phyloP scores from a whole-genome alignment of 2,888 invertebrate species.

The Drosophila nr. fundita region DNA sequence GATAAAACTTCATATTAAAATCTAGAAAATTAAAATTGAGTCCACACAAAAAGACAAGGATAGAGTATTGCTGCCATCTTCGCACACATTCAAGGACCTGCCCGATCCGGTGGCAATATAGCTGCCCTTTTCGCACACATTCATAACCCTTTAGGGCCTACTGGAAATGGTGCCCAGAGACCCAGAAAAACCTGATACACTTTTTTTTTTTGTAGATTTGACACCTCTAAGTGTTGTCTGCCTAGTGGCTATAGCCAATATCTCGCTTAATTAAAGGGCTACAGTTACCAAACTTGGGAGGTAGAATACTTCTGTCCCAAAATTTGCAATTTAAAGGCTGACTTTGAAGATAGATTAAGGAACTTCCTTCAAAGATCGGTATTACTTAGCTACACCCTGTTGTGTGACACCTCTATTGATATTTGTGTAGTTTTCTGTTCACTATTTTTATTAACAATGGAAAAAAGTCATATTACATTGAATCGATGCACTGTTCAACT shows the following conservation, averaged over 20 bases:
- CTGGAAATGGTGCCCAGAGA: background rate
- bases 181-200: background rate
- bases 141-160: background rate
- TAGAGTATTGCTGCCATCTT: background rate
- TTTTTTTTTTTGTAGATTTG: background rate
- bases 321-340: no score
- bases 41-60: no score
- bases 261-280: no score
- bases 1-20: no score
- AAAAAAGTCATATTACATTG: conserved; percentile 12
- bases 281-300: no score
- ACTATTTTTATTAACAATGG: background rate
- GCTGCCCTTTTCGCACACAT: background rate
- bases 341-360: no score
- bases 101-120: background rate
- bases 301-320: no score
- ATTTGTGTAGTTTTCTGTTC: background rate
- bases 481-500: conserved; percentile 20
- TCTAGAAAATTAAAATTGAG: no score
- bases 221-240: background rate
- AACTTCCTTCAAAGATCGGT: no score
- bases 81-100: no score
- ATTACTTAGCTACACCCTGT: no score
- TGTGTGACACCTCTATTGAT: background rate
- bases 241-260: background rate